Conservation (phyloP, 1,140 invertebrate genomes). For the Oryctes rhinoceros region DNA sequence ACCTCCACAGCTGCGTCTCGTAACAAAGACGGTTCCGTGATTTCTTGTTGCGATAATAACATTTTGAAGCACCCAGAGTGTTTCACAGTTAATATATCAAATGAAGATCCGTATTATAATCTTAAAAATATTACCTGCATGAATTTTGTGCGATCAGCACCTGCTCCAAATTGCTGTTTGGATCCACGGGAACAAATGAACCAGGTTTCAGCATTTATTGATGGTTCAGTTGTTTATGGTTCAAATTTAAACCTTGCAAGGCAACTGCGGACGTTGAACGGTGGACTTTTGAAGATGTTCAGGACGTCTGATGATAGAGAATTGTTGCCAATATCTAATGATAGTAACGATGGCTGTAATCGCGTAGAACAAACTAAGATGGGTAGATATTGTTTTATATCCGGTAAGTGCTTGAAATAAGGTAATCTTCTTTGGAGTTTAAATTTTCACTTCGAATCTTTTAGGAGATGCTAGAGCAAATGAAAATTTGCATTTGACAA, state of each 20-base stretch:
- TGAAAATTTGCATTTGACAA: slow-evolving; percentile 83
- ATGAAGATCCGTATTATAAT: slow-evolving; percentile 74
- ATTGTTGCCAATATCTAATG: slow-evolving; percentile 75
- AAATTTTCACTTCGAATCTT: slow-evolving; percentile 38
- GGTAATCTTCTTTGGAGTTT: neutral
- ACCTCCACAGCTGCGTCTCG: slow-evolving; percentile 82
- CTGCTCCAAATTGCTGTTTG: slow-evolving; percentile 86
- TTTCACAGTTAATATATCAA: slow-evolving; percentile 75
- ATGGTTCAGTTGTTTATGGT: slow-evolving; percentile 89
- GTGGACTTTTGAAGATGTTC: slow-evolving; percentile 73
- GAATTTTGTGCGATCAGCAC: slow-evolving; percentile 85
- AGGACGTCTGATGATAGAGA: slow-evolving; percentile 69
- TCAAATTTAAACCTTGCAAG: slow-evolving; percentile 64
- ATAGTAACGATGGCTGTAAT: slow-evolving; percentile 80
- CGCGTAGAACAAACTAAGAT: slow-evolving; percentile 68
- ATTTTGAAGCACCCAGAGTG: slow-evolving; percentile 77
- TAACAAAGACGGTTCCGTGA: slow-evolving; percentile 69
- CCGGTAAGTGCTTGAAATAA: slow-evolving; percentile 61
- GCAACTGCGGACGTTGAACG: slow-evolving; percentile 65
- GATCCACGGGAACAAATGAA: slow-evolving; percentile 88
- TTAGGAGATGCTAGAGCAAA: slow-evolving; percentile 80
- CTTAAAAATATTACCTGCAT: slow-evolving; percentile 76
- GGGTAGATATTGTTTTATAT: slow-evolving; percentile 80
- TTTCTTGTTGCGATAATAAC: slow-evolving; percentile 68
- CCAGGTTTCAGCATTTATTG: slow-evolving; percentile 89